phyloP scores from a whole-genome alignment of 2,797 vertebrate species.

The Gastrophryne carolinensis region DNA sequence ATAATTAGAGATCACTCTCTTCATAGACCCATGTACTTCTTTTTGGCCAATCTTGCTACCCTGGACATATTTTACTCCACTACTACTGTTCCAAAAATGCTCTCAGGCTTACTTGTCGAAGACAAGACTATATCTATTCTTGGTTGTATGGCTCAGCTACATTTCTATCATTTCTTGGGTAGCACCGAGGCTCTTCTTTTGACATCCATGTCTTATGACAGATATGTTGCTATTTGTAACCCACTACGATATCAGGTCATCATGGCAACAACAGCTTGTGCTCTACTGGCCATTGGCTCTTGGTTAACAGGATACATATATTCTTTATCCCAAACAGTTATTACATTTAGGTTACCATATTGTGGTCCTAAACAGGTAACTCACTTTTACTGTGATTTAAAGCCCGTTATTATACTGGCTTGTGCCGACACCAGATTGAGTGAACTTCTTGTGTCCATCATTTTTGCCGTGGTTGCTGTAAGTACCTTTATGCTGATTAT shows the following conservation, averaged over 20 bases:
- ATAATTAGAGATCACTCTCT: not conserved
- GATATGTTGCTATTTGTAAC: slow-evolving; percentile 43
- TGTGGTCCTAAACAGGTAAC: slow-evolving; percentile 2
- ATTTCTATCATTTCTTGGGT: slow-evolving; percentile 30
- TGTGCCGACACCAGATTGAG: slow-evolving; percentile 6
- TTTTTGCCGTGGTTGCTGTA: not conserved
- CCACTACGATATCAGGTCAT: slow-evolving; percentile 27
- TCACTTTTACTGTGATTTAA: slow-evolving; percentile 44
- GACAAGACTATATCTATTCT: slow-evolving; percentile 24
- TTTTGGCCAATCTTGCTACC: slow-evolving; percentile 33
- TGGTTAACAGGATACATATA: slow-evolving; percentile 33
- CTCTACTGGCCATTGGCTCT: not conserved
- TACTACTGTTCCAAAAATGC: slow-evolving; percentile 40
- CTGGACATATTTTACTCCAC: slow-evolving; percentile 33
- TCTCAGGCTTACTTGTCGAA: slow-evolving; percentile 26
- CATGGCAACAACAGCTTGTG: slow-evolving; percentile 9
- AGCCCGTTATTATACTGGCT: slow-evolving; percentile 31
- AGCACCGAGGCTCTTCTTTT: slow-evolving; percentile 39
- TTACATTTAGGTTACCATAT: slow-evolving; percentile 18
- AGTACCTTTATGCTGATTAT: slow-evolving; percentile 10
- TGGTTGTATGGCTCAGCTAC: slow-evolving; percentile 13
- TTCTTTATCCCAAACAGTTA: slow-evolving; percentile 14
- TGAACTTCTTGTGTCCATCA: not conserved
- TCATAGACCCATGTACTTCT: slow-evolving; percentile 42
- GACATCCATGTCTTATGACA: slow-evolving; percentile 36